Evolutionary conservation across 1,140 invertebrate species (phyloP).

Genomic region (Drosophila pseudoananassae): DNA sequence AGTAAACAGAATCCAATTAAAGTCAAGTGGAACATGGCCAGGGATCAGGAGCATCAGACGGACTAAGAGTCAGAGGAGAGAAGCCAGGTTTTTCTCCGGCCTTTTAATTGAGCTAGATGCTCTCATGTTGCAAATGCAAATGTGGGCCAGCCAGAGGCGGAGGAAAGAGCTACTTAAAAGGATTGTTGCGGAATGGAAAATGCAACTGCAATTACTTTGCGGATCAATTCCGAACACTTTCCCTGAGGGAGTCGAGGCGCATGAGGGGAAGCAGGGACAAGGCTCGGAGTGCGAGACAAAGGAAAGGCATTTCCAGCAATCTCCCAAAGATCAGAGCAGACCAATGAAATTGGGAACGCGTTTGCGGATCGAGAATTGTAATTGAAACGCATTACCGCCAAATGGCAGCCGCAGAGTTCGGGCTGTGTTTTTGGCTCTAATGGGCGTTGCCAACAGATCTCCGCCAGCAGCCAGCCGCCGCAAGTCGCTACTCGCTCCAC

Average conservation of each 20-base stretch:
- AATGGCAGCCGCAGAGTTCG: constrained; percentile 51
- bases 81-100: constrained; percentile 39
- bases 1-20: constrained; percentile 79
- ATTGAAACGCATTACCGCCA: constrained; percentile 75
- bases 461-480: constrained; percentile 18
- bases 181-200: constrained; percentile 21
- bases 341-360: constrained; percentile 67
- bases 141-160: constrained; percentile 52
- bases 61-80: background rate
- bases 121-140: constrained; percentile 69
- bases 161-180: constrained; percentile 56
- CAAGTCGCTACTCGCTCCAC: background rate
- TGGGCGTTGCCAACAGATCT: constrained; percentile 67
- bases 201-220: constrained; percentile 63
- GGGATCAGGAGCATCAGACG: constrained; percentile 34
- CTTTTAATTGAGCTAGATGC: constrained; percentile 72
- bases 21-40: constrained; percentile 76
- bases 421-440: constrained; percentile 48
- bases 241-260: constrained; percentile 33
- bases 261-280: background rate
- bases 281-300: constrained; percentile 14
- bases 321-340: constrained; percentile 51
- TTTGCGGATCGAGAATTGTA: constrained; percentile 46
- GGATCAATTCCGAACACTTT: constrained; percentile 68
- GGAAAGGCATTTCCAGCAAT: constrained; percentile 32